Conservation (phyloP, 2,113 vertebrate species). For the Verasper variegatus region DNA sequence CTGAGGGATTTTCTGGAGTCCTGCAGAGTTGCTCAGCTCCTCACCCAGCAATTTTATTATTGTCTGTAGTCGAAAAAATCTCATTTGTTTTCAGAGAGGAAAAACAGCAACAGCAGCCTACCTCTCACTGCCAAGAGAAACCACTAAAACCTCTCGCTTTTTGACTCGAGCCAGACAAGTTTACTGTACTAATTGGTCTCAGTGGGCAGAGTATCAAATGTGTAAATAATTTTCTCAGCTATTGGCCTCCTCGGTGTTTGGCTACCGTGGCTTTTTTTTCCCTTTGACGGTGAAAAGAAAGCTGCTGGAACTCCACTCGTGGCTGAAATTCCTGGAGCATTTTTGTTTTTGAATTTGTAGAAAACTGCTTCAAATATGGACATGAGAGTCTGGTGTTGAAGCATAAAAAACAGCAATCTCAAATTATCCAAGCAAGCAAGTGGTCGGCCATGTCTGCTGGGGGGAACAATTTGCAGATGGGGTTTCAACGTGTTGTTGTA, state of each 20-base stretch:
- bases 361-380: constrained; percentile 42
- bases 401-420: constrained; percentile 23
- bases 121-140: constrained; percentile 54
- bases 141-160: constrained; percentile 37
- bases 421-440: constrained; percentile 3
- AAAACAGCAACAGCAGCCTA: constrained; percentile 37
- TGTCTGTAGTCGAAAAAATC: constrained; percentile 29
- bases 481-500: constrained; percentile 13
- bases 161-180: constrained; percentile 54
- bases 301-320: not conserved
- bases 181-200: constrained; percentile 68
- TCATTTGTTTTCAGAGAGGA: constrained; percentile 44
- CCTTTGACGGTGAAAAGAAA: constrained; percentile 21
- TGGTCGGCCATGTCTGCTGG: not conserved
- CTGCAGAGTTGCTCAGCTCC: constrained; percentile 1
- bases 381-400: constrained; percentile 24
- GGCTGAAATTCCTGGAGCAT: constrained; percentile 24
- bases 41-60: constrained; percentile 33
- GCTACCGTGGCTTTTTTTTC: constrained; percentile 10
- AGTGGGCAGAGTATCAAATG: constrained; percentile 52
- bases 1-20: constrained; percentile 1
- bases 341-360: constrained; percentile 26
- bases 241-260: constrained; percentile 28
- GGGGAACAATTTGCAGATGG: constrained; percentile 33
- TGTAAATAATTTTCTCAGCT: constrained; percentile 57